phyloP scores from a whole-genome alignment of 1,140 invertebrate species.

The Drosophila busckii region DNA sequence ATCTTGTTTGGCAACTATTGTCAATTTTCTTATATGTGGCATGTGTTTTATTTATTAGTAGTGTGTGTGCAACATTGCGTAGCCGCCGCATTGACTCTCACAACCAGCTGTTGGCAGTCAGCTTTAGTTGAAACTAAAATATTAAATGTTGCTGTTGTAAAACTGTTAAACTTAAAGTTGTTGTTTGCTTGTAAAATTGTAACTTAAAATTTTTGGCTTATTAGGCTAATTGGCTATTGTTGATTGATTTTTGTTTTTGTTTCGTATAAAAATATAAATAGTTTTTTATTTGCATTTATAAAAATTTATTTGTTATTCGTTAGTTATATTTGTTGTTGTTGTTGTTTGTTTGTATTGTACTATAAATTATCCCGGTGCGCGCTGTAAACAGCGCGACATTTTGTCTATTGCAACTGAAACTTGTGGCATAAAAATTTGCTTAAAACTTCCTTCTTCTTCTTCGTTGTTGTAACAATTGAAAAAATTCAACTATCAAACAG shows the following conservation, averaged over 20 bases:
- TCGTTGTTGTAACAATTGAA: slow-evolving; percentile 7
- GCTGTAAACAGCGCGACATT: slow-evolving; percentile 48
- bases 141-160: slow-evolving; percentile 68
- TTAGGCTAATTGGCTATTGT: slow-evolving; percentile 72
- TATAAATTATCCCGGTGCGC: slow-evolving; percentile 79
- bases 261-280: slow-evolving; percentile 79
- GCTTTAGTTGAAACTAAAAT: slow-evolving; percentile 48
- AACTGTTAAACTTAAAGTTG: slow-evolving; percentile 51
- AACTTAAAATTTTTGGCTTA: slow-evolving; percentile 71
- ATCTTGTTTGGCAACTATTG: slow-evolving; percentile 40
- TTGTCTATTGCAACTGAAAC: slow-evolving; percentile 78
- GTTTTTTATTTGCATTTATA: no score
- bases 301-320: slow-evolving; percentile 66
- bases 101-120: slow-evolving; percentile 20
- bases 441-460: slow-evolving; percentile 18
- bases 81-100: neutral
- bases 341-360: slow-evolving; percentile 78
- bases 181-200: no score
- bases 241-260: slow-evolving; percentile 36
- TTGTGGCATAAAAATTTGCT: slow-evolving; percentile 57
- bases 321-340: slow-evolving; percentile 50
- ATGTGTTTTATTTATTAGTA: slow-evolving; percentile 9
- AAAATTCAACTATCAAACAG: slow-evolving; percentile 66
- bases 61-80: slow-evolving; percentile 4
- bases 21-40: slow-evolving; percentile 39